Evolutionary conservation across 1,140 invertebrate species (phyloP), one percentile per base, ranked within the genome.

Genomic region (Melitaea cinxia): DNA sequence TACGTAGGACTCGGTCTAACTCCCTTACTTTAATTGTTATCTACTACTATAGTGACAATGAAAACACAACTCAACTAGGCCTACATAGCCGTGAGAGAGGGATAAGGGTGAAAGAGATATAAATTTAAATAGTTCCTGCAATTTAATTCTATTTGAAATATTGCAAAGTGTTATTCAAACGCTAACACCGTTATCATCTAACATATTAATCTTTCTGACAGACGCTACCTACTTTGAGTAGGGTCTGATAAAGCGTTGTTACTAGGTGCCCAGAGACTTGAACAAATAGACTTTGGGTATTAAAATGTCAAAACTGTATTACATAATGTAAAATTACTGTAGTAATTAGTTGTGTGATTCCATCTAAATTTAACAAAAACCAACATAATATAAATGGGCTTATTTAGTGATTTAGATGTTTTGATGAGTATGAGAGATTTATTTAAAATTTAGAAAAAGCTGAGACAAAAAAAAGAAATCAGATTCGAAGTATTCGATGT

Each of bases 121-220:
- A 50, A n/a, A n/a, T n/a, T n/a, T n/a, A n/a, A n/a, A n/a, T n/a
- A n/a, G n/a, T n/a, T n/a, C n/a, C n/a, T n/a, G n/a, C n/a, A 26
- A 5, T 30, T 15, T 52, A 52, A 52, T 52, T 15, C 26, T 15
- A 15, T 30, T 30, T 52, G 15, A 52, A 52, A 52, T 52, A 58
- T 33, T 30, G 19, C n/a, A 33, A 49, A 57, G 54, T 57, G 24
- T 42, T 57, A 57, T 57, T 58, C 47, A 47, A 58, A 58, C 37
- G 42, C 39, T 17, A 49, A 17, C 42, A 45, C 26, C n/a, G 50
- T 37, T 56, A 56, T 56, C 61, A 28, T 19, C 10, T 9, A 19
- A 55, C 39, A 3, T 64, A 64, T 64, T 64, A 56, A 64, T 64
- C 61, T 64, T 56, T 30, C 53, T 54, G 61, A 53, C 61, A 64